Percentiles rank a stretch among this genome's conserved stretches.
phyloP scores from a whole-genome alignment of 2,888 invertebrate genomes.

The Trachelus iudaicus region DNA sequence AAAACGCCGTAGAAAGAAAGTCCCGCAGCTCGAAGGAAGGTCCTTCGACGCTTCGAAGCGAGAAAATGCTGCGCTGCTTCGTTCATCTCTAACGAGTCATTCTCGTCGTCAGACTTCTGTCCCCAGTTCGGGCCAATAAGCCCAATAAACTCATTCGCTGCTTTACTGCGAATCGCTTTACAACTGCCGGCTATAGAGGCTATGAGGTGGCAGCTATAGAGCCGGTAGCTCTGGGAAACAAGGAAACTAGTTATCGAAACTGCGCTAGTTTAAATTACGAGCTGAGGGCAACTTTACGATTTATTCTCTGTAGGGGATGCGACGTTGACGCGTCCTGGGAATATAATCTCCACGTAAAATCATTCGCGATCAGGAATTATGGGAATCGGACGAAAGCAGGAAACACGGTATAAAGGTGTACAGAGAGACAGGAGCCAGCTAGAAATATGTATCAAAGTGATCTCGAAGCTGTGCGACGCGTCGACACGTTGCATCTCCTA shows the following conservation, averaged over 20 bases:
- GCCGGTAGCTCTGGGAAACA: conserved; percentile 34
- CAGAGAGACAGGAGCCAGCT: background rate
- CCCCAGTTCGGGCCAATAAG: conserved; percentile 51
- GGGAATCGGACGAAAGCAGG: no score
- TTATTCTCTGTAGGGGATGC: conserved; percentile 44
- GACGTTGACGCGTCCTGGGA: background rate
- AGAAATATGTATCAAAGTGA: background rate
- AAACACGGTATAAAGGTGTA: no score
- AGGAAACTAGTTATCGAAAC: conserved; percentile 63
- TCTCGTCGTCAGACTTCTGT: conserved; percentile 5
- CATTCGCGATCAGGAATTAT: no score
- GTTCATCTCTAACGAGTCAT: no score
- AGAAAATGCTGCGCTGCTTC: no score
- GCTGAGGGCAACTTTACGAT: conserved; percentile 53
- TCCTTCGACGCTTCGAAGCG: no score
- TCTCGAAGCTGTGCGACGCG: conserved; percentile 21
- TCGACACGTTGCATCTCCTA: conserved; percentile 15
- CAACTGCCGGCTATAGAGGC: conserved; percentile 59
- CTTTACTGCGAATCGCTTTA: conserved; percentile 64
- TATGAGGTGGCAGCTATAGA: conserved; percentile 37
- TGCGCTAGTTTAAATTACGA: conserved; percentile 64
- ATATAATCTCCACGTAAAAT: no score
- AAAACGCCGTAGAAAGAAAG: no score
- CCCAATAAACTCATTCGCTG: conserved; percentile 64
- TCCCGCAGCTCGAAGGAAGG: no score